These are phyloP conservation scores for Clamator glandarius DNA, from an alignment of 2,797 vertebrate genomes.

Conservation along the genomic window DNA sequence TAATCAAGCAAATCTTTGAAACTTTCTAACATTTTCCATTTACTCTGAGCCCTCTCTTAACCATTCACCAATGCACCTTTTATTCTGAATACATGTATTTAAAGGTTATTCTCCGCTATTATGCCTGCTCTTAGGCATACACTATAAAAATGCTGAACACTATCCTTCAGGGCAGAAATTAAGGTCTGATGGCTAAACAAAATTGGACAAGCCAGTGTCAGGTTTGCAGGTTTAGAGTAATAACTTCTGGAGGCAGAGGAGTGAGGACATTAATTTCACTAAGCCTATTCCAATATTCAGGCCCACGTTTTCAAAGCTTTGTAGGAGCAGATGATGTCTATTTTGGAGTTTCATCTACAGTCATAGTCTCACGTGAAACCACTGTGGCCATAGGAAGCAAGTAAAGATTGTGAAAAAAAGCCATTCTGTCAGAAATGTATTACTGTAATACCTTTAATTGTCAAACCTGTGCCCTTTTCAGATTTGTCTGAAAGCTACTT, in stretches of 20 bases:
- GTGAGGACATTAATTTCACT: not conserved
- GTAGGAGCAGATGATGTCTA: not conserved
- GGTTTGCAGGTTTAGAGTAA: not conserved
- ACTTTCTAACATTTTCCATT: slow-evolving; percentile 3
- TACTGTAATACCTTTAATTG: not conserved
- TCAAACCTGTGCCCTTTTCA: not conserved
- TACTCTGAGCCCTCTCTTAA: not conserved
- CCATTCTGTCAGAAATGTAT: not conserved
- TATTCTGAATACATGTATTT: not conserved
- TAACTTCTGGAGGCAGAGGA: not conserved
- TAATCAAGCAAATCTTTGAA: slow-evolving; percentile 4
- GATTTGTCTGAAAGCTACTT: not conserved
- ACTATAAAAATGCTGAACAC: not conserved
- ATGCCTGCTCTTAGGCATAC: not conserved
- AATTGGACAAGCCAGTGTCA: not conserved
- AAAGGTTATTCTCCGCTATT: not conserved
- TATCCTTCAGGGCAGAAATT: not conserved
- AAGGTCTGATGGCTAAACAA: not conserved
- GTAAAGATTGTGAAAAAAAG: not conserved
- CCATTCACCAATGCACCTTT: not conserved
- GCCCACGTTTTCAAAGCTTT: not conserved
- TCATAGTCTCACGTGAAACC: not conserved
- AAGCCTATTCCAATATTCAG: not conserved
- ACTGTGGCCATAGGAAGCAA: not conserved
- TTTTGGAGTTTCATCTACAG: not conserved